Percentiles rank a stretch among this genome's conserved stretches.
Conservation (phyloP, 2,797 vertebrate genomes). For the Coluber constrictor region DNA sequence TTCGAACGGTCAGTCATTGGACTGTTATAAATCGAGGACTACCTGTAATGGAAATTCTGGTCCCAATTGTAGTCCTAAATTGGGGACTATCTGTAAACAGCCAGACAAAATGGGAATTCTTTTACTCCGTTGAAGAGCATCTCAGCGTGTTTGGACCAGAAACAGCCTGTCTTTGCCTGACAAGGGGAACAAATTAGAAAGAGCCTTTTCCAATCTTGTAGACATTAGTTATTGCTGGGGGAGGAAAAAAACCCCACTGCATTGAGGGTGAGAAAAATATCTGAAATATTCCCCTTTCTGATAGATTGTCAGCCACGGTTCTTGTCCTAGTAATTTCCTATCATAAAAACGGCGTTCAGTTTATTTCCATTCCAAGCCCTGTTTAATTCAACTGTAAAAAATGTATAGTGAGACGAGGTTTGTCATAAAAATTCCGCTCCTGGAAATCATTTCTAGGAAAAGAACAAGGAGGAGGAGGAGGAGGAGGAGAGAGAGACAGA, state of each 20-base stretch:
- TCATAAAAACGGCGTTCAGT: conserved; percentile 23
- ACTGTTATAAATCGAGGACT: neutral
- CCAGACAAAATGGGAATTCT: neutral
- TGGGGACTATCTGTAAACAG: neutral
- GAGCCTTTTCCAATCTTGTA: neutral
- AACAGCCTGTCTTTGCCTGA: neutral
- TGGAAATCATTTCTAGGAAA: conserved; percentile 38
- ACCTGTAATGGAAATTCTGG: neutral
- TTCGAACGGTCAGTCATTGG: fast-evolving
- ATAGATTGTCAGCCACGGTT: conserved; percentile 4
- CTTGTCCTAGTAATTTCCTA: conserved; percentile 27
- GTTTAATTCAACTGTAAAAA: conserved; percentile 45
- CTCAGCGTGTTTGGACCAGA: neutral
- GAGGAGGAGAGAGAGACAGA: neutral
- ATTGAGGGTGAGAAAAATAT: neutral
- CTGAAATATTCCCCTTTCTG: neutral
- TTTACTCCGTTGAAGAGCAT: neutral
- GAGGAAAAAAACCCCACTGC: neutral
- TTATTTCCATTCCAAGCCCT: conserved; percentile 37
- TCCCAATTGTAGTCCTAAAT: neutral
- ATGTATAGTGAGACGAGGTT: conserved; percentile 45
- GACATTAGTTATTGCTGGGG: neutral
- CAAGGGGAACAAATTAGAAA: neutral
- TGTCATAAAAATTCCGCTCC: conserved; percentile 47
- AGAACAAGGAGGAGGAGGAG: neutral